A percentile compares a stretch with the other conserved stretches of the same genome.
phyloP scores from a whole-genome alignment of 1,140 invertebrate species.

The Drosophila tropicalis region DNA sequence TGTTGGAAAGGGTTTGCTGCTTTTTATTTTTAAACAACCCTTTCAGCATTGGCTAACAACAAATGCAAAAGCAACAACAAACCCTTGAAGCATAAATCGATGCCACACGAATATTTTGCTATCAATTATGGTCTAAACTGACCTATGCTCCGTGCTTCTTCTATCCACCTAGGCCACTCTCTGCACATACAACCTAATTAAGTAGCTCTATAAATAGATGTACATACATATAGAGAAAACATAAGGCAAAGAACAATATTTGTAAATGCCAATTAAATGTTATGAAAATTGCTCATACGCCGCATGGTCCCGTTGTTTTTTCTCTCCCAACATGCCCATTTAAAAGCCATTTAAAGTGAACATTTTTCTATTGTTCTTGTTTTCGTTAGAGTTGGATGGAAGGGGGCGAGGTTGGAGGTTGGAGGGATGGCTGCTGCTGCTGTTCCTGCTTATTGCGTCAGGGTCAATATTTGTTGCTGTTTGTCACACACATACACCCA shows the following conservation, averaged over 20 bases:
- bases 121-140: slow-evolving; percentile 2
- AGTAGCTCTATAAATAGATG: not conserved
- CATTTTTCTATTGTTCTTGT: slow-evolving; percentile 39
- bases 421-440: slow-evolving; percentile 17
- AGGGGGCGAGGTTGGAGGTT: no score
- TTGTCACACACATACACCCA: slow-evolving; percentile 29
- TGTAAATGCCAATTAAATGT: slow-evolving; percentile 56
- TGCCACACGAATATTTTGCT: not conserved
- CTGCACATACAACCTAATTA: not conserved
- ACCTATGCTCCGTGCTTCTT: slow-evolving; percentile 7
- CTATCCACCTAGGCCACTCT: not conserved
- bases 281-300: slow-evolving; percentile 68
- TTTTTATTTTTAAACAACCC: slow-evolving; percentile 8
- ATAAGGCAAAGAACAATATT: slow-evolving; percentile 23
- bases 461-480: slow-evolving; percentile 74
- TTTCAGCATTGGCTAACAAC: not conserved
- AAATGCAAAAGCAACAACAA: no score
- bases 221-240: slow-evolving; percentile 24
- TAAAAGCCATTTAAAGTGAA: slow-evolving; percentile 67
- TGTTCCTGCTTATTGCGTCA: slow-evolving; percentile 65
- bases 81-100: not conserved
- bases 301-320: slow-evolving; percentile 28
- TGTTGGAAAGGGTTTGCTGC: not conserved
- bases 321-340: slow-evolving; percentile 27
- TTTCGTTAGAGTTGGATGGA: not conserved